Conservation (phyloP, 2,797 vertebrate genomes). For the Smutsia temminckii region DNA sequence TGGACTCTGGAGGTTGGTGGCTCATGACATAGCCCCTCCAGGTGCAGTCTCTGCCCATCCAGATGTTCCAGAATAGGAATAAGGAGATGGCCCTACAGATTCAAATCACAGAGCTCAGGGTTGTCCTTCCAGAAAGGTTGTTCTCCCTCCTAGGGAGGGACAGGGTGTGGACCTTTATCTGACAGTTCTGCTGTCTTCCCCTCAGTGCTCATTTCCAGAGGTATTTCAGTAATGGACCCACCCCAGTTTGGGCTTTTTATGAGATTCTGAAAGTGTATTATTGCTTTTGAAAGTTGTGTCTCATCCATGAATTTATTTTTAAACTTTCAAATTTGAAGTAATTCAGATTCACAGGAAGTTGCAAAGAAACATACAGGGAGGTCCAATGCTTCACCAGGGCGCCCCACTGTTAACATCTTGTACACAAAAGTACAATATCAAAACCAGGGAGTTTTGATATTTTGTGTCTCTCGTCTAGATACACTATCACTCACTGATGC, state of each 20-base stretch:
- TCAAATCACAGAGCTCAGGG: neutral
- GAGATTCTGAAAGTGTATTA: neutral
- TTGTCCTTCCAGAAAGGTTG: neutral
- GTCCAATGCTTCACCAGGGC: neutral
- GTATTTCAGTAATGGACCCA: neutral
- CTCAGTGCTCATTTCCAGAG: neutral
- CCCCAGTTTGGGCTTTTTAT: neutral
- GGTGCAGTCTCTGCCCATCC: neutral
- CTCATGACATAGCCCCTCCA: neutral
- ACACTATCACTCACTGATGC: neutral
- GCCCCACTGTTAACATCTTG: neutral
- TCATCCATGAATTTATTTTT: conserved; percentile 1
- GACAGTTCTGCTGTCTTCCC: neutral
- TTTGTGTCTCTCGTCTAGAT: neutral
- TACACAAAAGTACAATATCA: neutral
- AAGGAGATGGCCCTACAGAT: neutral
- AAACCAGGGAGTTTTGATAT: neutral
- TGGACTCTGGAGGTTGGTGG: neutral
- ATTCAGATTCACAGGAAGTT: conserved; percentile 5
- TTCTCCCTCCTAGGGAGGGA: neutral
- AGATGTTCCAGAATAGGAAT: neutral
- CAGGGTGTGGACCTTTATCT: neutral
- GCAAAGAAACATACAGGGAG: neutral
- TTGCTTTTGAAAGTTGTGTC: neutral
- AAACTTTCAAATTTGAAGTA: conserved; percentile 29